Base-by-base conservation (phyloP, 1,140 invertebrate genomes). In the Drosophila ananassae region DNA sequence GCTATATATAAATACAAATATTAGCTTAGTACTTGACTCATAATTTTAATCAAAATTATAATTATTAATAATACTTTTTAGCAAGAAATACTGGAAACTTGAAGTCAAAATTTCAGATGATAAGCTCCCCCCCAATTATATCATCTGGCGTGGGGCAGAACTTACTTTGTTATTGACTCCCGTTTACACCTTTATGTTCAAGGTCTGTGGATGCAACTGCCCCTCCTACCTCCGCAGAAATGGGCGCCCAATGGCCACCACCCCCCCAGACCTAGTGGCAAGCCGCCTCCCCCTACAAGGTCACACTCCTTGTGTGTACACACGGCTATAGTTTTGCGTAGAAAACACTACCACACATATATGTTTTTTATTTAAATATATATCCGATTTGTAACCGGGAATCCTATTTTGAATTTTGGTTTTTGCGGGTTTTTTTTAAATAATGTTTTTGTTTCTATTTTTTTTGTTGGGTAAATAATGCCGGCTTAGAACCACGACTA, bases 161-260 rank as follows among this genome's bases (percentile, higher is more conserved):
- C 53, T 55, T 46, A 24, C 44, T 25, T 13, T 17, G 28, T 24
- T 24, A 34, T 21, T 48, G 17, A 47, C 41, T 58, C 28, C 34
- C 12, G 37, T 44, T 41, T 32, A 34, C 44, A 48, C 44, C 56
- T 48, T 10, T 48, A 48, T 58, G 56, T 48, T 58, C 30, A 58
- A 58, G 44, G 56, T 48, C 56, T 30, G n/a, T 0, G 8, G 56
- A 32, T 58, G 56, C 56, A 34, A 32, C 9, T 13, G 21, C 10
- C 55, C 39, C 30, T 3, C 9, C 53, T 22, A n/a, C 37, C 17
- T 13, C 9, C 4, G 2, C 9, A 12, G 8, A n/a, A 25, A n/a
- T 13, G 4, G 2, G 1, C 30, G 8, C 10, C 32, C 10, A 13
- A 5, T 5, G 41, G n/a, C 39, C 17, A 17, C 41, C 28, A 5